Evolutionary conservation across 2,888 invertebrate genomes (phyloP), one percentile per base, ranked within the genome.

Genomic region (Eupithecia tripunctaria): DNA sequence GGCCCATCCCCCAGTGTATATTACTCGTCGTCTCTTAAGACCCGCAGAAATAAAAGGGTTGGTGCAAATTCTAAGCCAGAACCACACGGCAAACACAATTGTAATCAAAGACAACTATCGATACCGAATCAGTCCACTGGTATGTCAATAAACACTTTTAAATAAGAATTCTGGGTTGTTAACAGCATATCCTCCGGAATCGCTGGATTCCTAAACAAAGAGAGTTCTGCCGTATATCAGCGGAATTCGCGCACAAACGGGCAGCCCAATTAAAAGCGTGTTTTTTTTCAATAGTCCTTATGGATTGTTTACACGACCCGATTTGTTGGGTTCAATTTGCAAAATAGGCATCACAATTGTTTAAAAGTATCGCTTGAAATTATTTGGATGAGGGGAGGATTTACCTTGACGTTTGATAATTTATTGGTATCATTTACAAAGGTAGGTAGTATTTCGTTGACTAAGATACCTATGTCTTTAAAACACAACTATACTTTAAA

Each of bases 251-350:
- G 84, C 85, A 79, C 84, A 86, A 88, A 88, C 88, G 88, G 84
- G 83, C 85, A 81, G 86, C 88, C 89, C 91, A 91, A 91, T 91
- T 91, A 91, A 89, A 86, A 83, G 76, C 73, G 73, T 12, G 82
- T 84, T 85, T 87, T 86, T 86, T 84, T 84, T 77, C 75, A 73
- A 72, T 76, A 82, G 74, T 77, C 81, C 85, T 82, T n/a, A 69
- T 29, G 7, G 41, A 18, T 56, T 63, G 10, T 18, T 64, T 64
- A 64, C 21, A 64, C 21, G 36, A 21, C 14, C 38, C 64, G 64
- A 64, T 64, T 38, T n/a, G 1, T 29, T 29, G 1, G 27, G 0
- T 15, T 3, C 56, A 0, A 25, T 14, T 56, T 25, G 56, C 10
- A 12, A 51, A 21, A 56, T 56, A 21, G 12, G 12, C 12, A 56